phyloP scores from a whole-genome alignment of 2,797 vertebrate genomes.

The Leptoclinus maculatus region DNA sequence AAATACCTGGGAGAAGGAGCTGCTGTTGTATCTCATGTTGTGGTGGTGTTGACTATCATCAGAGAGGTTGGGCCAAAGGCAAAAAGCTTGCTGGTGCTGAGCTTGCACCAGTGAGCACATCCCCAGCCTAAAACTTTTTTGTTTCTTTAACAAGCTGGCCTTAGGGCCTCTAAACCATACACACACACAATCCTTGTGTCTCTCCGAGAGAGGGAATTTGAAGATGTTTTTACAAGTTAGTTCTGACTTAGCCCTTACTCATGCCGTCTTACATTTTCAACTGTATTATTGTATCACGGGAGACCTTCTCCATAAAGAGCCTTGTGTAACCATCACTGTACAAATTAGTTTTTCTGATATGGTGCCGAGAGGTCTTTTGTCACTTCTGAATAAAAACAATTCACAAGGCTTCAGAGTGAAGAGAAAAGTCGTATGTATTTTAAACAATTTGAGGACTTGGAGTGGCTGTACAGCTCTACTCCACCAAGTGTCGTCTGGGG shows the following conservation, averaged over 20 bases:
- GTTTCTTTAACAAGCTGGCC: not conserved
- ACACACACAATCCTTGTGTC: slow-evolving; percentile 15
- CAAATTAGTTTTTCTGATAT: slow-evolving; percentile 1
- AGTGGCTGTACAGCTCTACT: slow-evolving; percentile 16
- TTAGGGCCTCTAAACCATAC: slow-evolving; percentile 26
- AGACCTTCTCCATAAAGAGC: not conserved
- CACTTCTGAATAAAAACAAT: slow-evolving; percentile 1
- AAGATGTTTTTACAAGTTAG: slow-evolving; percentile 54
- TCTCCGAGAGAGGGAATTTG: slow-evolving; percentile 21
- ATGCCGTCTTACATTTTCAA: slow-evolving; percentile 10
- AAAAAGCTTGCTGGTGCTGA: slow-evolving; percentile 55
- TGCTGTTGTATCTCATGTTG: slow-evolving; percentile 12
- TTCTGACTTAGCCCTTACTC: slow-evolving; percentile 17
- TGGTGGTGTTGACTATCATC: slow-evolving; percentile 33
- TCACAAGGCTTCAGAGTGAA: slow-evolving; percentile 16
- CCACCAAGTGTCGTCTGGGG: slow-evolving; percentile 41
- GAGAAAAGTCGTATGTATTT: slow-evolving; percentile 11
- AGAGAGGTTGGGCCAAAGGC: slow-evolving; percentile 30
- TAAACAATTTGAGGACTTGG: slow-evolving; percentile 12
- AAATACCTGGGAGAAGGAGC: not conserved
- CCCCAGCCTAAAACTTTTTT: slow-evolving; percentile 16
- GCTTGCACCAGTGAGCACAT: slow-evolving; percentile 71
- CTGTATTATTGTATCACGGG: slow-evolving; percentile 5
- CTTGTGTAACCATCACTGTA: slow-evolving; percentile 1
- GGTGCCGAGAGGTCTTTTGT: not conserved